A percentile compares a stretch with the other conserved stretches of the same genome.
phyloP scores from a whole-genome alignment of 2,113 vertebrate species.

The Pungitius pungitius region DNA sequence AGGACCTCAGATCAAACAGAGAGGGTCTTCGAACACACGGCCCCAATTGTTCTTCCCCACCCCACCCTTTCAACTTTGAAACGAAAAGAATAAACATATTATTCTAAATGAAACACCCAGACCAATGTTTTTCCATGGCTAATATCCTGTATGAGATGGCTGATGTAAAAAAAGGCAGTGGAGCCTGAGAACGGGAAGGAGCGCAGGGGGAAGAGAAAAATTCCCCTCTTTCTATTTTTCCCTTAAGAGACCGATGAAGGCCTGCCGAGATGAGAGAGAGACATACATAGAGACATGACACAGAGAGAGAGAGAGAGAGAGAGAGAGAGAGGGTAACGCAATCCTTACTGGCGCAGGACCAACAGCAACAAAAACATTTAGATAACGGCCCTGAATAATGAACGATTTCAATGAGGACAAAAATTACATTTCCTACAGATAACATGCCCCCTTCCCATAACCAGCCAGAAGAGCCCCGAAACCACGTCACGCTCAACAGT shows the following conservation, averaged over 20 bases:
- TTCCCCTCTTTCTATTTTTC: slow-evolving; percentile 75
- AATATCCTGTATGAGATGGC: slow-evolving; percentile 77
- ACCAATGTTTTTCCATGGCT: slow-evolving; percentile 72
- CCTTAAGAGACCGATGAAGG: slow-evolving; percentile 75
- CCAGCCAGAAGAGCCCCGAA: slow-evolving; percentile 68
- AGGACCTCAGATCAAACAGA: slow-evolving; percentile 69
- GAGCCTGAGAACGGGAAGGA: slow-evolving; percentile 78
- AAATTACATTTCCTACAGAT: slow-evolving; percentile 86
- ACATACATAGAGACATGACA: slow-evolving; percentile 62
- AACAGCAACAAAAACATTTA: slow-evolving; percentile 86
- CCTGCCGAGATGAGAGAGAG: slow-evolving; percentile 84
- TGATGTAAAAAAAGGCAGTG: slow-evolving; percentile 77
- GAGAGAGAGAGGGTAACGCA: slow-evolving; percentile 74
- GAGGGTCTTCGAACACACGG: slow-evolving; percentile 55
- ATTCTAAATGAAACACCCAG: slow-evolving; percentile 74
- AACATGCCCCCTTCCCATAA: slow-evolving; percentile 84
- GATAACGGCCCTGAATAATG: slow-evolving; percentile 85
- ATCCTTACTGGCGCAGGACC: slow-evolving; percentile 80
- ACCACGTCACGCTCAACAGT: slow-evolving; percentile 71
- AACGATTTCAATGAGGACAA: slow-evolving; percentile 86
- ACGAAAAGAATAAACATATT: slow-evolving; percentile 77
- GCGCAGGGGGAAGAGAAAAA: slow-evolving; percentile 72
- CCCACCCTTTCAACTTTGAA: slow-evolving; percentile 65
- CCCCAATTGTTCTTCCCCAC: slow-evolving; percentile 68
- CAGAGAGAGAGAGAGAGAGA: slow-evolving; percentile 60